Evolutionary conservation across 2,797 vertebrate species (phyloP).

Genomic region (Bradypus variegatus): DNA sequence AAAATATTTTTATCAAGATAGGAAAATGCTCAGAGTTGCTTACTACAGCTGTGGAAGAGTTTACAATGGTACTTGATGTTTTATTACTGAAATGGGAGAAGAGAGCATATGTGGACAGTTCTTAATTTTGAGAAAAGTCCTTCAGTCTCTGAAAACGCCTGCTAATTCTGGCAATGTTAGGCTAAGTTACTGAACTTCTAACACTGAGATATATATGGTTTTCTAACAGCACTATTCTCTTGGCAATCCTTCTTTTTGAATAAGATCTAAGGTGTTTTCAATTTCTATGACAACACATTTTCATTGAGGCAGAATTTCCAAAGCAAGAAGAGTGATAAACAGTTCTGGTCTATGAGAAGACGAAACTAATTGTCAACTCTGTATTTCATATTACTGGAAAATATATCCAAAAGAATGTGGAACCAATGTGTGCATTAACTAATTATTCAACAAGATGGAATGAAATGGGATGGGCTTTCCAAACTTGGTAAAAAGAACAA

Average conservation of each 20-base stretch:
- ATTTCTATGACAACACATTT: neutral
- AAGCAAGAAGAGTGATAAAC: neutral
- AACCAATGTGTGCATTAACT: neutral
- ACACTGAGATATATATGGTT: neutral
- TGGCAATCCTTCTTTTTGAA: neutral
- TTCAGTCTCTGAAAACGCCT: conserved; percentile 20
- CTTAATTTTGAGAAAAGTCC: conserved; percentile 51
- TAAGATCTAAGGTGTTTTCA: neutral
- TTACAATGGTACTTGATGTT: neutral
- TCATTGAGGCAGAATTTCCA: neutral
- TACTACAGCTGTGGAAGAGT: conserved; percentile 2
- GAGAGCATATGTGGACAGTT: neutral
- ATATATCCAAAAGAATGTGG: neutral
- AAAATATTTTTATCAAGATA: conserved; percentile 15
- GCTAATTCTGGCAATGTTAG: conserved; percentile 9
- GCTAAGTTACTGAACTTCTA: conserved; percentile 29
- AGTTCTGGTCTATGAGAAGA: neutral
- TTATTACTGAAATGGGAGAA: neutral
- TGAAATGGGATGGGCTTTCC: neutral
- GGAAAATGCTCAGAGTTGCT: neutral
- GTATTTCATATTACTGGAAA: neutral
- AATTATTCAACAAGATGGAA: neutral
- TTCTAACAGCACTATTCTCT: conserved; percentile 11
- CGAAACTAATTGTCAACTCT: neutral
- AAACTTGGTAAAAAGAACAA: neutral